Conservation (phyloP, 2,797 vertebrate species). For the Taeniopygia guttata region DNA sequence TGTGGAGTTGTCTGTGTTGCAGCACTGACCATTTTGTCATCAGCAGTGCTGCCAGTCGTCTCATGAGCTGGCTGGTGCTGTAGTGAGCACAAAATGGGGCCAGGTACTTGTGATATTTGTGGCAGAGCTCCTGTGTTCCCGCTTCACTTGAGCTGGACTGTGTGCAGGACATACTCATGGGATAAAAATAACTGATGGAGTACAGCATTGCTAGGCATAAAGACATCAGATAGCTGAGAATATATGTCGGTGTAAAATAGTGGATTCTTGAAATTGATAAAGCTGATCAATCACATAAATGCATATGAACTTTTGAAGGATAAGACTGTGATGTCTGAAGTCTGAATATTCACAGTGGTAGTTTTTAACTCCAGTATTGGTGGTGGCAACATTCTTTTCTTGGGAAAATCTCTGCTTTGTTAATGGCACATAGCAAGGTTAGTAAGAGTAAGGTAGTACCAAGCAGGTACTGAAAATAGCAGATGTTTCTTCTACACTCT, state of each 20-base stretch:
- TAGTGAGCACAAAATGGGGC: rapidly evolving
- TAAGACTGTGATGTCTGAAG: background rate
- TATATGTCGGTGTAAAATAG: background rate
- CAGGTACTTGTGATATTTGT: background rate
- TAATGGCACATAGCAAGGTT: background rate
- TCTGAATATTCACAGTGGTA: background rate
- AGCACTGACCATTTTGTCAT: background rate
- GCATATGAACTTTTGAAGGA: background rate
- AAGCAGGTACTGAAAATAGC: background rate
- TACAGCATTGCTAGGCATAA: background rate
- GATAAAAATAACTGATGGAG: background rate
- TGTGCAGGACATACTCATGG: background rate
- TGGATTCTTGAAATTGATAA: background rate
- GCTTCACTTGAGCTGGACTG: background rate
- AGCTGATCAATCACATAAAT: background rate
- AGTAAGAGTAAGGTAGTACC: background rate
- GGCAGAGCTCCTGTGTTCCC: background rate
- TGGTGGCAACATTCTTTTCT: background rate
- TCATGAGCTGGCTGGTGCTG: background rate
- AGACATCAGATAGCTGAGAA: background rate
- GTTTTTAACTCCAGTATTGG: background rate
- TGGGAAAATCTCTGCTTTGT: background rate
- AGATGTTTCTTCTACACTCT: background rate
- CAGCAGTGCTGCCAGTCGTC: background rate
- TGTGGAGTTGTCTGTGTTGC: background rate